Evolutionary conservation across 2,888 invertebrate genomes (phyloP).

Genomic region (Calliopum simillimum): DNA sequence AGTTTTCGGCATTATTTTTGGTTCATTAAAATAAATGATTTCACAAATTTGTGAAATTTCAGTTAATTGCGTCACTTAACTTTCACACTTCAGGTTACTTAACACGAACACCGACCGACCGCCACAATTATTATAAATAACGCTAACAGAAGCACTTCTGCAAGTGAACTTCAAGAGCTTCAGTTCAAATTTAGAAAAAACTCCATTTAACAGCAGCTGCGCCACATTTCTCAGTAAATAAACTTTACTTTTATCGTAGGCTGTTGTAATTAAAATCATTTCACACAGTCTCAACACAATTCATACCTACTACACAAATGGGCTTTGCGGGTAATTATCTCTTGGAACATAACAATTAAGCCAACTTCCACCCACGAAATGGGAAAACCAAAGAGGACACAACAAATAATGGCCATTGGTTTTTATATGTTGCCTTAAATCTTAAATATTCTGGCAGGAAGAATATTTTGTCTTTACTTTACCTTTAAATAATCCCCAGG

Average conservation of each 20-base stretch:
- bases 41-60: conserved; percentile 46
- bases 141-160: no score
- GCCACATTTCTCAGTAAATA: conserved; percentile 2
- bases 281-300: conserved; percentile 47
- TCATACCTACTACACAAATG: no score
- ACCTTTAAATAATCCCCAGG: no score
- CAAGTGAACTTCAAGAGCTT: no score
- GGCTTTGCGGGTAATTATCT: conserved; percentile 57
- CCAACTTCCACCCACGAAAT: not conserved
- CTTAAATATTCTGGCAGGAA: no score
- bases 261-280: conserved; percentile 60
- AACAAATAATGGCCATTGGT: conserved; percentile 4
- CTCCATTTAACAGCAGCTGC: conserved; percentile 16
- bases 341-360: conserved; percentile 62
- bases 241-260: conserved; percentile 26
- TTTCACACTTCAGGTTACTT: conserved; percentile 15
- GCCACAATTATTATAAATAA: no score
- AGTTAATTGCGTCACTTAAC: conserved; percentile 53
- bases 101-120: conserved; percentile 13
- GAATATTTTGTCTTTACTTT: no score
- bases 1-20: not conserved
- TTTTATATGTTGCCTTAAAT: no score
- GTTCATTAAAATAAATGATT: conserved; percentile 44
- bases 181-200: no score
- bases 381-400: conserved; percentile 38